These are phyloP conservation scores for Zaprionus inermis DNA, from an alignment of 1,140 invertebrate species.

Conservation along the genomic window DNA sequence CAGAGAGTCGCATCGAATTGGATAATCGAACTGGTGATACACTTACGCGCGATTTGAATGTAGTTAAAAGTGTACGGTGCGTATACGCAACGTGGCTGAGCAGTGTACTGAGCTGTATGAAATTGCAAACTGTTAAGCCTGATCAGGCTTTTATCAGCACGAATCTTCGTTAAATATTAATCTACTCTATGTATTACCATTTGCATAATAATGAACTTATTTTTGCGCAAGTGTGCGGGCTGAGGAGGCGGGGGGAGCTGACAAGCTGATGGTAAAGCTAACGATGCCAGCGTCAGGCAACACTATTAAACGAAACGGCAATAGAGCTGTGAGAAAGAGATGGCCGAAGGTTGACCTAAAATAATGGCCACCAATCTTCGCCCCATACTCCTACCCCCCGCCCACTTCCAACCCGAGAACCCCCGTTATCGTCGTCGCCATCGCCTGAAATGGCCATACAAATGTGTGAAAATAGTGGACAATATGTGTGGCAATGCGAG, in stretches of 20 bases:
- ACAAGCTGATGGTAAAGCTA: constrained; percentile 42
- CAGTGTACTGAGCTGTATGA: no score
- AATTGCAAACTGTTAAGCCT: constrained; percentile 4
- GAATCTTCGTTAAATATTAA: constrained; percentile 41
- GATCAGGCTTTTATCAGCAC: neutral
- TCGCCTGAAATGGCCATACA: constrained; percentile 44
- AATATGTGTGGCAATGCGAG: constrained; percentile 57
- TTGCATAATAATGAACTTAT: constrained; percentile 52
- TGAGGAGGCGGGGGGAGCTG: neutral
- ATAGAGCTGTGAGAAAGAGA: constrained; percentile 35
- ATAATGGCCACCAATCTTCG: constrained; percentile 60
- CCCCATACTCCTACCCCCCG: constrained; percentile 4
- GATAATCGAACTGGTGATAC: constrained; percentile 34
- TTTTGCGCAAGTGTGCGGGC: neutral
- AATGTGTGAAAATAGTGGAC: constrained; percentile 81
- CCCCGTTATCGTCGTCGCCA: neutral
- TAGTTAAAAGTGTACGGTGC: neutral
- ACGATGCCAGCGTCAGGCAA: constrained; percentile 33
- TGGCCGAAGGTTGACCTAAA: constrained; percentile 55
- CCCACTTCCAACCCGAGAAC: neutral
- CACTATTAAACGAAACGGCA: constrained; percentile 27
- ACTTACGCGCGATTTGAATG: neutral
- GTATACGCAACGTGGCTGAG: constrained; percentile 13
- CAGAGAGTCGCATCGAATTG: neutral
- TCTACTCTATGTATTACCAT: constrained; percentile 32